A percentile compares a stretch with the other conserved stretches of the same genome.
Conservation (phyloP, 2,888 invertebrate species). For the Orchesellides sinensis region DNA sequence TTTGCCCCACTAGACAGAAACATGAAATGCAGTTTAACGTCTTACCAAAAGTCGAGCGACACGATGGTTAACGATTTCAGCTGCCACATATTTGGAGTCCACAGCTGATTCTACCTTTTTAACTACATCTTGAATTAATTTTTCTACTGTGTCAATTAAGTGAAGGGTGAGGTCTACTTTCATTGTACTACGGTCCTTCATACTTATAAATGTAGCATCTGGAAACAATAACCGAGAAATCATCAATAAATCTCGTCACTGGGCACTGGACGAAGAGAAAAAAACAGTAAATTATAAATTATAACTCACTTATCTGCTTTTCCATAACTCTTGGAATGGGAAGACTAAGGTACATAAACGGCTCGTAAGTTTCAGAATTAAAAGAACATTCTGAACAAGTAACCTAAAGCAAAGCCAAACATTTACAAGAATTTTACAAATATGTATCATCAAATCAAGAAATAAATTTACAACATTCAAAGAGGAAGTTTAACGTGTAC, state of each 20-base stretch:
- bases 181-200: slow-evolving; percentile 77
- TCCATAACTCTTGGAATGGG: slow-evolving; percentile 83
- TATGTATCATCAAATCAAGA: too few species aligned
- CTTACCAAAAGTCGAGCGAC: slow-evolving; percentile 81
- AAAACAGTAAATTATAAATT: background rate
- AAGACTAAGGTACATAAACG: slow-evolving; percentile 84
- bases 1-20: too few species aligned
- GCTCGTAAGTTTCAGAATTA: slow-evolving; percentile 82
- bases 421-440: background rate
- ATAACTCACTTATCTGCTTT: slow-evolving; percentile 75
- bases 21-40: slow-evolving; percentile 9
- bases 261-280: background rate
- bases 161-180: slow-evolving; percentile 80
- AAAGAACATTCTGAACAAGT: slow-evolving; percentile 81
- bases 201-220: slow-evolving; percentile 80
- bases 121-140: slow-evolving; percentile 79
- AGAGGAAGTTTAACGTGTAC: too few species aligned
- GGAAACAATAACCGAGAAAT: slow-evolving; percentile 42
- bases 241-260: background rate
- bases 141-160: slow-evolving; percentile 80
- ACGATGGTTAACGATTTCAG: slow-evolving; percentile 81
- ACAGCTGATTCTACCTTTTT: slow-evolving; percentile 76
- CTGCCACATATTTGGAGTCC: slow-evolving; percentile 79
- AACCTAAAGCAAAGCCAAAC: slow-evolving; percentile 78
- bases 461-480: too few species aligned